A percentile compares a stretch with the other conserved stretches of the same genome.
phyloP scores from a whole-genome alignment of 1,140 invertebrate genomes.

The Tetramorium simillimum region DNA sequence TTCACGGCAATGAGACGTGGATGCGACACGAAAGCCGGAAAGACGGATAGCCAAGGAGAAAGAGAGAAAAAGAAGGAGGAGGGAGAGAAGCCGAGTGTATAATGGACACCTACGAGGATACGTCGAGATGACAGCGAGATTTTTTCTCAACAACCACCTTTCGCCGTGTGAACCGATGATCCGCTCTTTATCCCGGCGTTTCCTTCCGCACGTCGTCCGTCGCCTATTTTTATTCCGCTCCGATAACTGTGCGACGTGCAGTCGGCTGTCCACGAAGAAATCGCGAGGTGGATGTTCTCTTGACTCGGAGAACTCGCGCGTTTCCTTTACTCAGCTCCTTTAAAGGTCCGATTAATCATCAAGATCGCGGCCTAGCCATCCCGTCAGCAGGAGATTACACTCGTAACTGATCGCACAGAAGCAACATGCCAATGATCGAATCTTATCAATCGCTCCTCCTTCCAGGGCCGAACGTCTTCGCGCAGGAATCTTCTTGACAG shows the following conservation, averaged over 20 bases:
- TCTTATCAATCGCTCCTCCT: neutral
- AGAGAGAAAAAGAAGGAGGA: neutral
- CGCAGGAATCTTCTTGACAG: neutral
- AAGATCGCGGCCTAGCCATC: neutral
- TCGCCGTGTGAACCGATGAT: constrained; percentile 2
- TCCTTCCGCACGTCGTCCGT: constrained; percentile 20
- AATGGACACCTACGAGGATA: constrained; percentile 56
- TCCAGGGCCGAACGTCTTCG: neutral
- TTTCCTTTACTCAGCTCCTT: neutral
- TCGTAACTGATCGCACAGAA: neutral
- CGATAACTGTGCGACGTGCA: neutral
- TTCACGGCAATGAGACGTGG: constrained; percentile 51
- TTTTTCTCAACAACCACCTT: constrained; percentile 48
- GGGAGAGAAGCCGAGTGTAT: constrained; percentile 40
- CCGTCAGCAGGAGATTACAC: neutral
- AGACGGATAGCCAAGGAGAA: neutral
- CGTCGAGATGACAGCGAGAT: constrained; percentile 36
- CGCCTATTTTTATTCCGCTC: constrained; percentile 24
- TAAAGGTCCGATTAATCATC: constrained; percentile 1
- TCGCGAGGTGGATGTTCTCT: neutral
- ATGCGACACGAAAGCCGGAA: constrained; percentile 44
- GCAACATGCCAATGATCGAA: neutral
- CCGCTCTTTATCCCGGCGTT: constrained; percentile 13
- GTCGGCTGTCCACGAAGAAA: neutral
- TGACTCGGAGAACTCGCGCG: neutral